A percentile compares a stretch with the other conserved stretches of the same genome.
Evolutionary conservation across 2,888 invertebrate species (phyloP).

Genomic region (Lydus trimaculatus): DNA sequence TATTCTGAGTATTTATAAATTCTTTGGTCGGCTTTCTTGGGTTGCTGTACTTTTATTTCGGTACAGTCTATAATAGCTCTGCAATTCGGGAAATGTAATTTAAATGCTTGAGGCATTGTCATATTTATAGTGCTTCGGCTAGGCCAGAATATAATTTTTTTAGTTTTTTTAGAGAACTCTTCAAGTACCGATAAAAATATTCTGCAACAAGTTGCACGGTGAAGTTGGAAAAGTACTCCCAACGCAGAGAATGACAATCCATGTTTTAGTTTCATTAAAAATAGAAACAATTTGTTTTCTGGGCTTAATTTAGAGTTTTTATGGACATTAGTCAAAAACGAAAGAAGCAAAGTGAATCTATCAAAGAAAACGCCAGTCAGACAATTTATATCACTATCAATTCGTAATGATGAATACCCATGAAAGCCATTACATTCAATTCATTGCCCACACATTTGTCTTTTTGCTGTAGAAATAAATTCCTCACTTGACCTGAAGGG

Average conservation of each 20-base stretch:
- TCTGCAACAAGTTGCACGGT: background rate
- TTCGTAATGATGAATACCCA: background rate
- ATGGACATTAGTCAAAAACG: background rate
- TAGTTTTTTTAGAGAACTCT: background rate
- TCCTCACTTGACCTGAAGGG: background rate
- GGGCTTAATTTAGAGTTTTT: background rate
- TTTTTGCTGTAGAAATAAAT: background rate
- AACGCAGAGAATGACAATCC: background rate
- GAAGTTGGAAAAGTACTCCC: background rate
- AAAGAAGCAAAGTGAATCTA: background rate
- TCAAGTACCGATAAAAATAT: conserved; percentile 4
- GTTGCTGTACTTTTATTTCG: conserved; percentile 18
- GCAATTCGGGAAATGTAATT: conserved; percentile 7
- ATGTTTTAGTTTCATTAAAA: conserved; percentile 10
- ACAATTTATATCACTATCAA: background rate
- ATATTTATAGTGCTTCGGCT: conserved; percentile 4
- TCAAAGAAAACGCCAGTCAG: background rate
- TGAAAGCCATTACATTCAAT: conserved; percentile 1
- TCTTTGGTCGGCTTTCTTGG: conserved; percentile 9
- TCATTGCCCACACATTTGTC: conserved; percentile 8
- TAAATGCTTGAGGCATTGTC: conserved; percentile 18
- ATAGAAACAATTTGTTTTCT: background rate
- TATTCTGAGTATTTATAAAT: conserved; percentile 11
- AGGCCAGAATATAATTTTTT: conserved; percentile 17
- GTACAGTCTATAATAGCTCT: conserved; percentile 26